phyloP scores from a whole-genome alignment of 2,888 invertebrate genomes.

The Cybosia mesomella region DNA sequence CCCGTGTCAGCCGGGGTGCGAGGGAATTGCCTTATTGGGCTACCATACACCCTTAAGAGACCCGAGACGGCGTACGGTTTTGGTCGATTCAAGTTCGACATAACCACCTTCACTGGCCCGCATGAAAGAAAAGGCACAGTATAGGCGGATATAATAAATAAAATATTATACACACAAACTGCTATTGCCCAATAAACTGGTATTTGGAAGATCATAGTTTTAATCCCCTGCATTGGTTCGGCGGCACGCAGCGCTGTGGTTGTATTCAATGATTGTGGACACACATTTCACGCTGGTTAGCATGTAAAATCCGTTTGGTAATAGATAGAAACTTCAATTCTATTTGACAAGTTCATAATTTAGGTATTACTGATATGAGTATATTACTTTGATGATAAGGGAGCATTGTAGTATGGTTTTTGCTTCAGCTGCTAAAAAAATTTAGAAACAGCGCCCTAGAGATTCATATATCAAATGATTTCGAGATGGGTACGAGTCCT shows the following conservation, averaged over 20 bases:
- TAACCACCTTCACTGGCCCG: too few relatives aligned
- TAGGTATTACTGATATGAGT: neutral
- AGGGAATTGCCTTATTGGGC: too few relatives aligned
- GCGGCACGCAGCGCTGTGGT: conserved; percentile 1
- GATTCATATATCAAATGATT: neutral
- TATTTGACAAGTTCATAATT: neutral
- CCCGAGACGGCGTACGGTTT: too few relatives aligned
- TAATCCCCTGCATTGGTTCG: neutral
- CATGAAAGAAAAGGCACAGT: too few relatives aligned
- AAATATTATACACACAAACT: neutral
- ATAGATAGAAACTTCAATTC: neutral
- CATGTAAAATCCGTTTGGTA: neutral
- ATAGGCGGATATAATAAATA: neutral
- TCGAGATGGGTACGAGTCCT: neutral
- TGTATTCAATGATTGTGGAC: neutral
- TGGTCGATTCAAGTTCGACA: too few relatives aligned
- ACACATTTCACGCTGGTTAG: neutral
- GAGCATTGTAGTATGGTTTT: neutral
- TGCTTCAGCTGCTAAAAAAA: neutral
- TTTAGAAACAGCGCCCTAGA: neutral
- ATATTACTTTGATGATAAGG: too few relatives aligned
- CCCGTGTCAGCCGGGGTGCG: too few relatives aligned
- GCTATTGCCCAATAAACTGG: neutral
- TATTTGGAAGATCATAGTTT: neutral
- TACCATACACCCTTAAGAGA: too few relatives aligned